Evolutionary conservation across 2,888 invertebrate genomes (phyloP), one percentile per base, ranked within the genome.

Genomic region (Leucoma salicis): DNA sequence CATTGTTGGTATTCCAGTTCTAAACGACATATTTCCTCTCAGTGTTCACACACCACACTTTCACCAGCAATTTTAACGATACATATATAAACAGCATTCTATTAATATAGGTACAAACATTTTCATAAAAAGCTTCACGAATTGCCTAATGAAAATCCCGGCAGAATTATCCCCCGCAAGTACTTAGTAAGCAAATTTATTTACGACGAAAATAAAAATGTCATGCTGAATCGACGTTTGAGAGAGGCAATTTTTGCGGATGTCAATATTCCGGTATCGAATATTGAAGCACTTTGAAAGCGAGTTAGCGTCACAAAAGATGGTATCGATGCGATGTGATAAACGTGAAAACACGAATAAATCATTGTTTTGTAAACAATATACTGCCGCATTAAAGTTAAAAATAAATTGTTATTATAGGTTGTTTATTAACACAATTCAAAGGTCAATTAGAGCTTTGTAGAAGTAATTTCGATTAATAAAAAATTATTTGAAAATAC

Each of bases 121-220:
- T 73, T 57, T 52, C 63, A 69, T 65, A 70, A 59, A 67, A 70
- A 72, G 68, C 66, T 51, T 57, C 60, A 56, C 63, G 70, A 64
- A 75, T 70, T 70, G 74, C 71, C 66, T 60, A 63, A 61, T 60
- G 62, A 64, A 74, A 78, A 75, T 70, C 67, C 58, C 59, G 61
- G 49, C 63, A 58, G 70, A 72, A 75, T 71, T 72, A 71, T 57
- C 66, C 60, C 60, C 66, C 62, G 49, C 67, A 56, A 73, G 72
- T 76, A 77, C 77, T 77, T 79, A 75, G 74, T 63, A 68, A 74
- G 76, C 72, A 82, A 83, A 85, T 83, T 80, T 82, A 82, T 79
- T 79, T 78, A 70, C 66, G 63, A 67, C 65, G 67, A 70, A 73
- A 74, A 42, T 58, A 38, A 72, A 78, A 77, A 65, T 59, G 63